Evolutionary conservation across 1,140 invertebrate genomes (phyloP), one percentile per base, ranked within the genome.

Genomic region (Drosophila parvula): DNA sequence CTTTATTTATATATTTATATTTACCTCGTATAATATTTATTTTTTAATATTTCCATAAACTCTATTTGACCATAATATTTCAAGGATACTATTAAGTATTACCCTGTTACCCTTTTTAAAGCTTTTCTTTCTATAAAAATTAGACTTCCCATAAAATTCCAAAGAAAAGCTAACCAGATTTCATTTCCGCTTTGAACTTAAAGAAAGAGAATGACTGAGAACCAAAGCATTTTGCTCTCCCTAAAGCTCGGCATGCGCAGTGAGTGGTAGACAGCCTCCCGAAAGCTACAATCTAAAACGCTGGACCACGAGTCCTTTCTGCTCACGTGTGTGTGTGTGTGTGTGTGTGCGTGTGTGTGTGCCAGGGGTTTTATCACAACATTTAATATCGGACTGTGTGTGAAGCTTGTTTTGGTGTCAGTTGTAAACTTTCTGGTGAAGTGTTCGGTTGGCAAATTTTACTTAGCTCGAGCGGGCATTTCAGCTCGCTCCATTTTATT

Each of bases 401-500:
- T 43, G 43, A 34, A 50, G 41, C 68, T 73, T 78, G 58, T 78
- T 78, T 63, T 78, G 56, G 74, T 78, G 68, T 80, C 83, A 88
- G 83, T 88, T 89, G 51, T 63, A 77, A 88, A 78, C 77, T 55
- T 83, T 83, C 84, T 83, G 77, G 67, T 83, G 64, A 88, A 88
- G 83, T 78, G 84, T 58, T 64, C 79, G 84, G 83, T 88, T 89
- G 71, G 38, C 22, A 55, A 47, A 32, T 43, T 67, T 43, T 30
- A 40, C 38, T 50, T 1, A 9, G 16, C 10, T 58, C 50, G 63
- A 64, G 73, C 63, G 76, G 50, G 64, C 74, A 47, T 40, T 36
- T 50, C 57, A 51, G 60, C 60, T 45, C 58, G 78, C 78, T 83
- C 82, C 60, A 61, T 67, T 34, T 58, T 61, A 51, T 56, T 69